Evolutionary conservation across 2,797 vertebrate species (phyloP), one percentile per base, ranked within the genome.

Genomic region (Micropoecilia bifurca): DNA sequence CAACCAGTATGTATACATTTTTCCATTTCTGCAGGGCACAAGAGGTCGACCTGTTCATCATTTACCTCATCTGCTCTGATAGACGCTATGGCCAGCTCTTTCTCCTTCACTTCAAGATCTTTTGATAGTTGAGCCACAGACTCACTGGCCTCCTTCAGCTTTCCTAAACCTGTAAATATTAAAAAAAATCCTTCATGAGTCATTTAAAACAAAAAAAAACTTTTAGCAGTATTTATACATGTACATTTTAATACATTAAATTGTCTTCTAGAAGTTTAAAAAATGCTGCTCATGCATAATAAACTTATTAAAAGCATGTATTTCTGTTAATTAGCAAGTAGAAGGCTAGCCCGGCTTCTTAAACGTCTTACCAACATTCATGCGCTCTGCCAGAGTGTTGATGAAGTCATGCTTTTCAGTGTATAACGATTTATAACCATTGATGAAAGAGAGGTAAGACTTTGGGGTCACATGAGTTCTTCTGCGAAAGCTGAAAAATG

Each of bases 391-490:
- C 81, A 97, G 95, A 5, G 95, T 95, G 74, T 95, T 95, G 79
- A 97, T 97, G 53, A 75, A 90, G 2, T 87, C 39, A 84, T 96
- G 77, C 78, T 97, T 97, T 76, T 97, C 96, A 39, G 89, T 0
- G 77, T 97, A 97, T 82, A 97, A 87, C 1, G 85, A 87, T 92
- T 98, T 97, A 85, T 97, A 98, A 1, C 94, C 92, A 83, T 97
- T 97, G 85, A 98, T 96, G 87, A 98, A 98, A 66, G 96, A 97
- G 22, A 98, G 93, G 84, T 98, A 98, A 2, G 97, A 98, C 78
- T 97, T 98, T 66, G 97, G 97, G 0, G 97, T 98, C 88, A 98
- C 97, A 0, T 98, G 96, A 6, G 96, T 95, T 85, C 95, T 95
- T 79, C 97, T 96, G 53, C 97, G 94, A 84, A 95, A 96, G 80